Evolutionary conservation across 2,888 invertebrate species (phyloP), one percentile per base, ranked within the genome.

Genomic region (Pristionchus maxplancki): DNA sequence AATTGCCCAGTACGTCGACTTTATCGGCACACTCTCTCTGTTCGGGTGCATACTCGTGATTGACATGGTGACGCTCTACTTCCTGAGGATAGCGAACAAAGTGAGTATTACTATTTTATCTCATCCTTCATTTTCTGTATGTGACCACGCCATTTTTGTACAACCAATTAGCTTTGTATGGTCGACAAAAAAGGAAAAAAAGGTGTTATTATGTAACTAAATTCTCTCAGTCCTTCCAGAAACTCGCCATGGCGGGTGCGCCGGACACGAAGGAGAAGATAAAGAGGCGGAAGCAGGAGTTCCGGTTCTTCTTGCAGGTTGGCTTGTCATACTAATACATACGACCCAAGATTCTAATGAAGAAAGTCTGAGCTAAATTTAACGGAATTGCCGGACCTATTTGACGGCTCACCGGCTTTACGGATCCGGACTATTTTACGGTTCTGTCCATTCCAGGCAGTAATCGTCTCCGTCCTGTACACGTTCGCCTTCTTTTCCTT

Each of bases 241-340:
- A 74, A 40, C n/a, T 74, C 8, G n/a, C 40, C 5, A 24, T 5
- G 9, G 13, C 15, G 40, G 74, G 74, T 24, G 24, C 74, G n/a
- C 24, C 74, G 9, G 40, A 37, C 24, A 15, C 40, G 9, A 37
- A 40, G 24, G 74, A 74, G 40, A n/a, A 37, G 24, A 24, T 74
- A 1, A 74, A 40, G 24, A 37, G 74, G 24, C 37, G 74, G 9
- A 74, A 74, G 40, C 74, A 74, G 74, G 74, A 74, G 20, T 74
- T 74, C 40, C 74, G 74, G 24, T 74, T 74, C 74, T 74, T 74
- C 37, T 40, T 74, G 20, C 74, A 74, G 40, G 74, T 74, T 31
- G 1, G 24, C 28, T 28, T 24, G 4, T 71, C 34, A 71, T 34
- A 17, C n/a, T n/a, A n/a, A n/a, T n/a, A n/a, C n/a, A n/a, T n/a